A percentile compares a stretch with the other conserved stretches of the same genome.
Evolutionary conservation across 2,113 vertebrate species (phyloP).

Genomic region (Alouatta palliata): DNA sequence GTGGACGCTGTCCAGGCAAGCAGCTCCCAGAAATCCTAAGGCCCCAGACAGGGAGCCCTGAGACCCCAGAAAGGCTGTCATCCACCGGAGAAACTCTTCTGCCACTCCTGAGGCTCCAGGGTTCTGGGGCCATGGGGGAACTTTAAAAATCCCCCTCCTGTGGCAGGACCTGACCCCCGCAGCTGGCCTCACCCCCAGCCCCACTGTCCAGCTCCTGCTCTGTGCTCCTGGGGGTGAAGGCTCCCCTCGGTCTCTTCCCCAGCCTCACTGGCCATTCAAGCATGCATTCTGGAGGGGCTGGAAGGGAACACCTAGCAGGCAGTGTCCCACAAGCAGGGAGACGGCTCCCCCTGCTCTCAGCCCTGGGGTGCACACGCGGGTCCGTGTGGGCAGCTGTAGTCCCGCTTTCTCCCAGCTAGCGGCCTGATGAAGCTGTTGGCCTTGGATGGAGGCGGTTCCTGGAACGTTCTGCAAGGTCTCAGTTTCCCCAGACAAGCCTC

Average conservation of each 20-base stretch:
- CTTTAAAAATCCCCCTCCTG: neutral
- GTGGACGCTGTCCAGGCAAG: neutral
- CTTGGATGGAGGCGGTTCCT: neutral
- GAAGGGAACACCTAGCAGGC: constrained; percentile 58
- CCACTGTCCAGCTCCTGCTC: neutral
- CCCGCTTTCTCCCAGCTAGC: neutral
- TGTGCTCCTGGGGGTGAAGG: neutral
- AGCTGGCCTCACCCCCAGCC: neutral
- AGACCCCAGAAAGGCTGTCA: neutral
- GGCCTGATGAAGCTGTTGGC: neutral
- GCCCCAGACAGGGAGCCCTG: neutral
- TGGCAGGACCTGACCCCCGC: neutral
- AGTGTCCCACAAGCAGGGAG: neutral
- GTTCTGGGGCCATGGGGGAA: neutral
- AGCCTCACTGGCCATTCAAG: neutral
- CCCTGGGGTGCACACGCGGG: neutral
- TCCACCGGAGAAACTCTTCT: neutral
- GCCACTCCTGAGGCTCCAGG: neutral
- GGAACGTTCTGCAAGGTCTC: neutral
- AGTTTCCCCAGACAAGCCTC: neutral
- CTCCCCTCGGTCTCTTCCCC: neutral
- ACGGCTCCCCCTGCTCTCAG: too few relatives aligned
- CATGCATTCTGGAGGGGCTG: neutral
- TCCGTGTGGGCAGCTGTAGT: neutral
- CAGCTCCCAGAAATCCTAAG: neutral